phyloP scores from a whole-genome alignment of 2,797 vertebrate species.

The Fistularia commersonii region DNA sequence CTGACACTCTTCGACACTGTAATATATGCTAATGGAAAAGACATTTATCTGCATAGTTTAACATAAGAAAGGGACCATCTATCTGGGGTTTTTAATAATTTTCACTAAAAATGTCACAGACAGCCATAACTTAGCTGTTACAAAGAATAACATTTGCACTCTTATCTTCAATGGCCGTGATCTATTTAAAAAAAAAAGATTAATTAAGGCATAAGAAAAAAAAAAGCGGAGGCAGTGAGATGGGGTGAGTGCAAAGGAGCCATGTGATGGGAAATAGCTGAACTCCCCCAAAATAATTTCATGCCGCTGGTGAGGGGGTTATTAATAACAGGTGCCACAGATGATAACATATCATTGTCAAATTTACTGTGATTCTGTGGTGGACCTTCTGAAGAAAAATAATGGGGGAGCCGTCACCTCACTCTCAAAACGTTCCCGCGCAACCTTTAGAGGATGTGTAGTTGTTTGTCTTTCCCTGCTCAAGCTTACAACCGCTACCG shows the following conservation, averaged over 20 bases:
- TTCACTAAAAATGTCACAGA: constrained; percentile 22
- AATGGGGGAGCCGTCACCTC: too few species aligned
- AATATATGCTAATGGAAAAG: background rate
- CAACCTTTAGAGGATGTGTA: too few species aligned
- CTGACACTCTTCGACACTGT: constrained; percentile 27
- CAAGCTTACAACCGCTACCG: too few species aligned
- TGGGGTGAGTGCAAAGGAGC: background rate
- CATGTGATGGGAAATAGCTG: background rate
- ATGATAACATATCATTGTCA: constrained; percentile 17
- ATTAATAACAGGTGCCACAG: constrained; percentile 16
- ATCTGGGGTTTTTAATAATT: constrained; percentile 50
- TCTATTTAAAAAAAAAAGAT: constrained; percentile 42
- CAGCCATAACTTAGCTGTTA: background rate
- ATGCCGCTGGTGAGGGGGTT: constrained; percentile 8
- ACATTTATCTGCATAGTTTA: constrained; percentile 2
- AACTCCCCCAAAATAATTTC: constrained; percentile 3
- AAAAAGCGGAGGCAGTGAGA: constrained; percentile 14
- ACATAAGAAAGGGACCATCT: constrained; percentile 19
- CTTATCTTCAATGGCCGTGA: constrained; percentile 36
- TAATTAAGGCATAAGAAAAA: constrained; percentile 33
- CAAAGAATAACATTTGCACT: constrained; percentile 30
- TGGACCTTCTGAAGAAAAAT: too few species aligned
- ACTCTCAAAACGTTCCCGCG: too few species aligned
- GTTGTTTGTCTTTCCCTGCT: too few species aligned
- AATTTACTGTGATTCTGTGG: too few species aligned